Evolutionary conservation across 37 sponge, comb jelly and placozoan species (phyloP), one percentile per base, ranked within the genome.

Genomic region (Ephydatia muelleri): DNA sequence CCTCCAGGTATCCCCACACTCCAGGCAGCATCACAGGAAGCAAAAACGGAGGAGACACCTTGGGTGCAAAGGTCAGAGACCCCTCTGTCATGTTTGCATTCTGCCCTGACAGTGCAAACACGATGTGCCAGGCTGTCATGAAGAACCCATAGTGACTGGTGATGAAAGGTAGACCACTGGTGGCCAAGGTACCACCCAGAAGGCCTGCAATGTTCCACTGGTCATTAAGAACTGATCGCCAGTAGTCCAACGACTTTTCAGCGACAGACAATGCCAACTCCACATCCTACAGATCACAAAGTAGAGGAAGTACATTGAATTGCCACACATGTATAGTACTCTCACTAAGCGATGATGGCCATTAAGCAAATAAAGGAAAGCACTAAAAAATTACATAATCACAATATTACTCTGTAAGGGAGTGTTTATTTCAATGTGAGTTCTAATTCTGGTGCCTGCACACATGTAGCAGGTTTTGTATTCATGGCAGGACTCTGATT

Each of bases 101-200:
- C 31, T 79, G 65, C 22, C 80, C 80, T 57, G 80, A 57, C 37
- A 79, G 80, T 11, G 30, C 82, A 37, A 67, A 26, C 23, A 81
- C 70, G 6, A 81, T 34, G 82, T 81, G 82, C 82, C 82, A 81
- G 0, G 82, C 25, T 22, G 82, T 68, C 82, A 81, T 68, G 82
- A 38, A 81, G 39, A 27, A 81, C 38, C 82, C 82, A 68, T 81
- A 81, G 47, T 81, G 82, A 38, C 82, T 81, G 39, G 82, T 81
- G 39, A 68, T 11, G 27, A 5, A 81, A 12, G 82, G 70, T 36
- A 68, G 38, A 12, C 66, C 80, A 43, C 6, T 6, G 43, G 3
- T 43, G 22, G 70, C 70, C 8, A 35, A 43, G 1, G 68, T 13
- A 38, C 67, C 28, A 4, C 82, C 70, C 26, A 82, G 28, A 30